Base-by-base conservation (phyloP, 1,140 invertebrate species). In the Luehdorfia chinensis region DNA sequence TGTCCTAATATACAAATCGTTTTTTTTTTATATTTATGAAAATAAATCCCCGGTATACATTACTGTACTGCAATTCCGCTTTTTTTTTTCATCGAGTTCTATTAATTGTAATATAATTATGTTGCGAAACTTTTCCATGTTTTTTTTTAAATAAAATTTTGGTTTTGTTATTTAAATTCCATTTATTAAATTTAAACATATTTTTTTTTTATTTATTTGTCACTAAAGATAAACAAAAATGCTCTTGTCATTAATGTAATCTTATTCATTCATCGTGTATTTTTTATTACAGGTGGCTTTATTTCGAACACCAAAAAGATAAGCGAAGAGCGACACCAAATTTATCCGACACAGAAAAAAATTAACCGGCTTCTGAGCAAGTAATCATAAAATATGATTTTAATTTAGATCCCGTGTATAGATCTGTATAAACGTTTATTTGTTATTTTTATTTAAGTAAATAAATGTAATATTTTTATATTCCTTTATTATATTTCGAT, bases 221-320 rank as follows among this genome's bases (percentile, higher is more conserved):
- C n/a, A n/a, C n/a, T n/a, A n/a, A n/a, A n/a, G n/a, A n/a, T n/a
- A n/a, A n/a, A n/a, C n/a, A n/a, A n/a, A n/a, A n/a, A n/a, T n/a
- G n/a, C n/a, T n/a, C n/a, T n/a, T n/a, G n/a, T n/a, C n/a, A n/a
- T n/a, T n/a, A n/a, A n/a, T n/a, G n/a, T n/a, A n/a, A n/a, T n/a
- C n/a, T n/a, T n/a, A n/a, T n/a, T n/a, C n/a, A 6, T 21, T 21
- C 19, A 21, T 6, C 19, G 19, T 50, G 8, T 27, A 41, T 31
- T 47, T 23, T 16, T 7, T 53, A 3, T 59, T 61, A 23, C 54
- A 70, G 66, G 12, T 70, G 66, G 66, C 53, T 70, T 4, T 70
- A 61, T 34, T 59, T 63, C 21, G 59, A 66, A 46, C 66, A 69
- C 13, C 62, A 54, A 52, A 69, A 66, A 36, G 62, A 62, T 16